Conservation (phyloP, 2,888 invertebrate genomes). For the Meiosimyza decipiens region DNA sequence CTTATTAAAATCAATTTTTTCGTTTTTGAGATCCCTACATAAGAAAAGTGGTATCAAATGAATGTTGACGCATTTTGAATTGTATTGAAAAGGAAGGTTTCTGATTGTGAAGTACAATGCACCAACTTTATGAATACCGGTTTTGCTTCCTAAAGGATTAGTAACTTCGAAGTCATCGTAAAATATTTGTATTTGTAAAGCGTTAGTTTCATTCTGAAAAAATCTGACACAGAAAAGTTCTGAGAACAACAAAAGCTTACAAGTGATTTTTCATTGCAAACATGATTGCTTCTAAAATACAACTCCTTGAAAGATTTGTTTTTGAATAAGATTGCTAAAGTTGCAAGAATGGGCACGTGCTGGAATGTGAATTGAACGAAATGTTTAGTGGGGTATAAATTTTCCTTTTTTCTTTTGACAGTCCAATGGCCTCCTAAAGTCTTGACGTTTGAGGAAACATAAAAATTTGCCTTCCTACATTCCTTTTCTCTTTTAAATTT, state of each 20-base stretch:
- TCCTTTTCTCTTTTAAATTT: too few species aligned
- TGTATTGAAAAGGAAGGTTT: conserved; percentile 27
- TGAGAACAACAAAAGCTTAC: too few species aligned
- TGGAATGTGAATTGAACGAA: too few species aligned
- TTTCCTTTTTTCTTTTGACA: too few species aligned
- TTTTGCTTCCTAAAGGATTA: conserved; percentile 27
- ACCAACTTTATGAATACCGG: conserved; percentile 25
- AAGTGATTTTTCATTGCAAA: too few species aligned
- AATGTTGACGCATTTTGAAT: conserved; percentile 26
- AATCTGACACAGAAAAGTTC: conserved; percentile 9
- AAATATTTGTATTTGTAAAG: conserved; percentile 29
- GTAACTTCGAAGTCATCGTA: conserved; percentile 21
- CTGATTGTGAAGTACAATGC: conserved; percentile 18
- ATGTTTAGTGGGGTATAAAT: too few species aligned
- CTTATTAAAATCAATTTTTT: conserved; percentile 27
- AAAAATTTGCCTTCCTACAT: too few species aligned
- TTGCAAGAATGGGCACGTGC: too few species aligned
- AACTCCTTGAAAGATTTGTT: too few species aligned
- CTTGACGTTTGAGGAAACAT: too few species aligned
- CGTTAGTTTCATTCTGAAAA: conserved; percentile 30
- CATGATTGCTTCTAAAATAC: background rate
- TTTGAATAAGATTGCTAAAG: too few species aligned
- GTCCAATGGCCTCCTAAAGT: too few species aligned
- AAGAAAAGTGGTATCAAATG: conserved; percentile 24
- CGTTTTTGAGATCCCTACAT: conserved; percentile 25